phyloP scores from a whole-genome alignment of 2,113 vertebrate genomes.

The Lagopus leucura region DNA sequence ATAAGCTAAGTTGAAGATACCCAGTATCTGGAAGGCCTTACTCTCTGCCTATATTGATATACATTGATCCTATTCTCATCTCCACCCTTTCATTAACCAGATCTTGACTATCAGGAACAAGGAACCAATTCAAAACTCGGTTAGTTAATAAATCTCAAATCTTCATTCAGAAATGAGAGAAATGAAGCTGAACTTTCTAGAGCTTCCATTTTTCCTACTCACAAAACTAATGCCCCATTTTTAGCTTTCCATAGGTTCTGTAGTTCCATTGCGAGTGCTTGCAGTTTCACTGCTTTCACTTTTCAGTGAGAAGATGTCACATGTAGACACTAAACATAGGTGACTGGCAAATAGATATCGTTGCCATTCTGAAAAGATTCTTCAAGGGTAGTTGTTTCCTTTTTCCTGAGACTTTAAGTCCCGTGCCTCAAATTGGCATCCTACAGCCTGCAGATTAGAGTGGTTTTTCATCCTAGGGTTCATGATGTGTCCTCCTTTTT shows the following conservation, averaged over 20 bases:
- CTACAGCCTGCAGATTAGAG: not conserved
- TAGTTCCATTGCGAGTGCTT: not conserved
- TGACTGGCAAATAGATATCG: not conserved
- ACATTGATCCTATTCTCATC: not conserved
- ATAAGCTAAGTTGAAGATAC: not conserved
- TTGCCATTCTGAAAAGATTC: not conserved
- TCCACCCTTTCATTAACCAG: not conserved
- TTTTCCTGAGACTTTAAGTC: not conserved
- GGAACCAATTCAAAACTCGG: not conserved
- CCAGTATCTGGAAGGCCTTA: not conserved
- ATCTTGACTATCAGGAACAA: not conserved
- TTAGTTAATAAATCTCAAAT: not conserved
- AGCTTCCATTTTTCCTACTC: not conserved
- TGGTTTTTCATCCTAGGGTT: not conserved
- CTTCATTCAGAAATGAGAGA: not conserved
- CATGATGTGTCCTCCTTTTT: not conserved
- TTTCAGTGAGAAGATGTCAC: not conserved
- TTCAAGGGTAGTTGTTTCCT: not conserved
- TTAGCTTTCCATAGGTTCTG: not conserved
- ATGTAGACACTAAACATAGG: fast-evolving
- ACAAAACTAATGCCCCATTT: not conserved
- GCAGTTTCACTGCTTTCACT: not conserved
- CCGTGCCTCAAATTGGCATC: not conserved
- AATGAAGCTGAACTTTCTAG: not conserved
- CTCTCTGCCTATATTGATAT: not conserved